These are phyloP conservation scores for Octopus bimaculoides DNA, from an alignment of 1,140 invertebrate species.

Conservation along the genomic window DNA sequence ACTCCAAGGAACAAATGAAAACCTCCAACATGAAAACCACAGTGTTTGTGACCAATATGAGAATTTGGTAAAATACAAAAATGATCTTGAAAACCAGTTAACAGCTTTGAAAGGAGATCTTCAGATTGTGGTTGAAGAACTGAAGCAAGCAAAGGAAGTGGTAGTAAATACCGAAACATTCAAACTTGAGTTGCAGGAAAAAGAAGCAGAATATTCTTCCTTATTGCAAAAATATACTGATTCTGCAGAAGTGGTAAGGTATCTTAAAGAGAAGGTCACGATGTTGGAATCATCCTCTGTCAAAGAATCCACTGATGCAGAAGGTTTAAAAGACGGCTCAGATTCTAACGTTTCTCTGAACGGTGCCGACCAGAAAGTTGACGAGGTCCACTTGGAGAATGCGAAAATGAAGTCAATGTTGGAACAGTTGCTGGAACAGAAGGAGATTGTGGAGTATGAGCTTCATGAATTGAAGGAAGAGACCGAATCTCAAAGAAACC, in stretches of 20 bases:
- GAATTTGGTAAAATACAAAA: too few species aligned
- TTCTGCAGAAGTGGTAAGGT: neutral
- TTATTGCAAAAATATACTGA: neutral
- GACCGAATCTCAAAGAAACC: slow-evolving; percentile 30
- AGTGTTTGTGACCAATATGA: too few species aligned
- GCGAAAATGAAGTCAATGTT: slow-evolving; percentile 65
- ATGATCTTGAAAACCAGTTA: neutral
- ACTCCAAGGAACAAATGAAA: too few species aligned
- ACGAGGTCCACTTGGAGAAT: neutral
- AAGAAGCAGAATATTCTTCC: neutral
- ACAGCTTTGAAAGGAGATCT: slow-evolving; percentile 3
- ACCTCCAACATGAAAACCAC: too few species aligned
- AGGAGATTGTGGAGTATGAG: slow-evolving; percentile 26
- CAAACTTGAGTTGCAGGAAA: neutral
- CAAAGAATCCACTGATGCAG: neutral
- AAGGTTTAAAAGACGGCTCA: neutral
- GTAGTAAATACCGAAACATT: neutral
- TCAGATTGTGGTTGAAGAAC: neutral
- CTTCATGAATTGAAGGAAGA: slow-evolving; percentile 37
- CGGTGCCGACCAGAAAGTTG: neutral
- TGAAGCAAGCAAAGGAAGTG: neutral
- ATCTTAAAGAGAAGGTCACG: neutral
- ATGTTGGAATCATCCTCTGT: neutral
- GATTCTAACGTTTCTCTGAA: neutral
- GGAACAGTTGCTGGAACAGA: slow-evolving; percentile 37